These are phyloP conservation scores for Drosophila guanche DNA, from an alignment of 1,140 invertebrate genomes.

Conservation along the genomic window DNA sequence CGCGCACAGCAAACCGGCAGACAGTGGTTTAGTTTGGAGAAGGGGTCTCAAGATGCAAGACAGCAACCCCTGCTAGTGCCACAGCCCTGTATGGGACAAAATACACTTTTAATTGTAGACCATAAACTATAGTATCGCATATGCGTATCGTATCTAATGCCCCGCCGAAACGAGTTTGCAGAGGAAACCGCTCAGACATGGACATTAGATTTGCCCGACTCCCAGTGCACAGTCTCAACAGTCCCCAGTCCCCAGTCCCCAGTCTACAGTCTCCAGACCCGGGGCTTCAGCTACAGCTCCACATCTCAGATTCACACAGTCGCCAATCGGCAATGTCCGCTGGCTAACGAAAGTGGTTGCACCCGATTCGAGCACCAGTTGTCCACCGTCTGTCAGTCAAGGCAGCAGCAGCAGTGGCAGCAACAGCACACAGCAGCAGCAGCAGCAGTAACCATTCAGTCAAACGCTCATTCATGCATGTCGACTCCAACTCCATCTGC, in stretches of 20 bases:
- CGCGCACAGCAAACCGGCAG: not conserved
- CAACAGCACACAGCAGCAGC: not conserved
- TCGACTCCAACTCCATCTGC: conserved; percentile 31
- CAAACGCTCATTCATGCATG: conserved; percentile 76
- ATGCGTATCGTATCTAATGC: conserved; percentile 75
- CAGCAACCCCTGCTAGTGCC: not conserved
- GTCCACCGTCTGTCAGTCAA: conserved; percentile 70
- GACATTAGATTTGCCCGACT: conserved; percentile 67
- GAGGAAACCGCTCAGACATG: conserved; percentile 69
- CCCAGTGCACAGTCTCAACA: not conserved
- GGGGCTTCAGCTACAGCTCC: not conserved
- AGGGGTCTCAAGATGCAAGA: not conserved
- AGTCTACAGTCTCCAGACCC: too few species aligned
- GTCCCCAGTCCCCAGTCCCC: too few species aligned
- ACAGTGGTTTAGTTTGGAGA: conserved; percentile 5
- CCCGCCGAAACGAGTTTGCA: conserved; percentile 63
- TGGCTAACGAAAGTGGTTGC: conserved; percentile 71
- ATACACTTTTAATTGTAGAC: conserved; percentile 72
- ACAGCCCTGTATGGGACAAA: conserved; percentile 15
- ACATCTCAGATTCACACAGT: conserved; percentile 67
- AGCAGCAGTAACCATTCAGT: conserved; percentile 49
- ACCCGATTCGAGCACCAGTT: conserved; percentile 72
- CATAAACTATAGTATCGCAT: conserved; percentile 72
- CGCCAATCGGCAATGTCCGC: conserved; percentile 53
- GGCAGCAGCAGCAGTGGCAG: conserved; percentile 10